These are phyloP conservation scores for Nannobrachium achirus DNA, from an alignment of 2,113 vertebrate species.

Conservation along the genomic window DNA sequence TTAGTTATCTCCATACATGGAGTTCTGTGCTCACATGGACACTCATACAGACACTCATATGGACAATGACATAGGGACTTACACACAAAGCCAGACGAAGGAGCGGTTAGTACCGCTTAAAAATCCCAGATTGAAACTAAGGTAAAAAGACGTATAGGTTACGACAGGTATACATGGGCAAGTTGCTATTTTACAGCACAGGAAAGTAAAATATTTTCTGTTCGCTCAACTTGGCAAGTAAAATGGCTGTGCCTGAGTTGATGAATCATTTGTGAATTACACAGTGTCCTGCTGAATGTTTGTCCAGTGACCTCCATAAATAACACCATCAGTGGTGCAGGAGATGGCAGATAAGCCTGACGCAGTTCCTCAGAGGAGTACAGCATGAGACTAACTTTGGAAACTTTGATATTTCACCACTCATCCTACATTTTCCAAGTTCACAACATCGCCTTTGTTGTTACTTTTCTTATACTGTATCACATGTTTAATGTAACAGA, in stretches of 20 bases:
- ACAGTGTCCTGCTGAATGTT: conserved; percentile 31
- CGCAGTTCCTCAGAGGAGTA: conserved; percentile 45
- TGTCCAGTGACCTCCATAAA: conserved; percentile 38
- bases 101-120: too few relatives aligned
- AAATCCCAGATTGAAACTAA: background rate
- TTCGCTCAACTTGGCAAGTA: background rate
- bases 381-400: conserved; percentile 58
- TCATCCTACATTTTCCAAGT: too few relatives aligned
- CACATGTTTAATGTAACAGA: too few relatives aligned
- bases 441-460: too few relatives aligned
- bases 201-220: background rate
- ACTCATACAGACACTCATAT: too few relatives aligned
- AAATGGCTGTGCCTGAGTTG: background rate
- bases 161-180: too few relatives aligned
- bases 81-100: too few relatives aligned
- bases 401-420: background rate
- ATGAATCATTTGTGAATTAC: conserved; percentile 22
- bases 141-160: too few relatives aligned
- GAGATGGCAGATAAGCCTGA: conserved; percentile 24
- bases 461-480: too few relatives aligned
- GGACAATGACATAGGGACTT: too few relatives aligned
- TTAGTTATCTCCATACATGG: too few relatives aligned
- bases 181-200: background rate
- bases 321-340: conserved; percentile 15
- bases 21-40: too few relatives aligned